A percentile compares a stretch with the other conserved stretches of the same genome.
These are phyloP conservation scores for Pseudochirops cupreus DNA, from an alignment of 2,797 vertebrate genomes.

Conservation along the genomic window DNA sequence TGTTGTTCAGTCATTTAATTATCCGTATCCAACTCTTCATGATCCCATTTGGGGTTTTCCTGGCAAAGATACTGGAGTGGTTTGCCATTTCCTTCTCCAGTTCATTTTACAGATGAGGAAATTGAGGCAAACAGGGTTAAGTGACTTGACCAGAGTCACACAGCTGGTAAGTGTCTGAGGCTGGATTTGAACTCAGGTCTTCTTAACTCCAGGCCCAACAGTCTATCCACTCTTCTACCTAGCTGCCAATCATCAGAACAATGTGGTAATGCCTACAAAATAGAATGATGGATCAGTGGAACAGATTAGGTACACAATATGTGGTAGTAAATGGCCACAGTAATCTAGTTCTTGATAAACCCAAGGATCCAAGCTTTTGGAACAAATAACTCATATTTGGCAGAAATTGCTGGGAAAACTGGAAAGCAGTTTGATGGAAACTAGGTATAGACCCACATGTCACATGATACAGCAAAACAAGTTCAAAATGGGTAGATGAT, in stretches of 20 bases:
- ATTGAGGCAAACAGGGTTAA: background rate
- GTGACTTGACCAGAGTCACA: background rate
- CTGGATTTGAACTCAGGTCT: background rate
- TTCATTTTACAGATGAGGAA: background rate
- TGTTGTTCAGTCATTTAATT: background rate
- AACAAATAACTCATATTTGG: background rate
- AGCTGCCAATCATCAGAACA: background rate
- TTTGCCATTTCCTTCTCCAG: background rate
- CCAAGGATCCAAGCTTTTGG: background rate
- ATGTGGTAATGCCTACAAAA: background rate
- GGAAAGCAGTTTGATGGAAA: background rate
- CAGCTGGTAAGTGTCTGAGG: background rate
- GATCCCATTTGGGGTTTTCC: background rate
- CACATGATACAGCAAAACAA: background rate
- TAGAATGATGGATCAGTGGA: background rate
- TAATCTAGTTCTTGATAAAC: background rate
- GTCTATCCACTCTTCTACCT: background rate
- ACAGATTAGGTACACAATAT: background rate
- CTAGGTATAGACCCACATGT: background rate
- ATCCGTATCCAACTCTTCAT: background rate
- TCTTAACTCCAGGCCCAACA: background rate
- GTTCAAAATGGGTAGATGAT: background rate
- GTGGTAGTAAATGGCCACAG: background rate
- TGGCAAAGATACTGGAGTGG: background rate
- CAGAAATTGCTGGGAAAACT: background rate